Base-by-base conservation (phyloP, 1,140 invertebrate genomes). In the Penaeus japonicus region DNA sequence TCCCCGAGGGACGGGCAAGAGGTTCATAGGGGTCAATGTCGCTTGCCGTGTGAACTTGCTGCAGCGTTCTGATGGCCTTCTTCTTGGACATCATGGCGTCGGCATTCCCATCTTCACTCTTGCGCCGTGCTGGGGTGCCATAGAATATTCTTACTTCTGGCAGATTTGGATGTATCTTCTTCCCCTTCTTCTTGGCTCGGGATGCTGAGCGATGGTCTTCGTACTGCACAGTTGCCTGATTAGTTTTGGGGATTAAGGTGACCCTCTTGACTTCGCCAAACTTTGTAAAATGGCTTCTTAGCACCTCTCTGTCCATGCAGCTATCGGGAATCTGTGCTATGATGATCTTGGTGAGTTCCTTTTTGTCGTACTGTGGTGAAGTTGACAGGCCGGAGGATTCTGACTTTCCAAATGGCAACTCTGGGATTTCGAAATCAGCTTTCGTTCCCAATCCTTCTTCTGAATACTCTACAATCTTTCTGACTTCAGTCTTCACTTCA, bases 111-210 rank as follows among this genome's bases (percentile, higher is more conserved):
- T 87, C 88, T 32, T 85, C 79, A 47, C 87, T 87, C 24, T 32
- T 65, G 27, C 70, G 78, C 24, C 75, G 54, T 2, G 84, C 75
- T 59, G 83, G 84, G 0, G 80, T 78, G 30, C 62, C 90, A 65
- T 89, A 90, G 35, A 87, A 89, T 35, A 90, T 87, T 55, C 81
- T 87, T 24, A 90, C 85, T 30, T 90, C 81, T n/a, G 87, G 87
- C 20, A 89, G 55, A 59, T 65, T 77, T 17, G 90, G 90, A 62
- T 90, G 88, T 27, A 90, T 81, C 39, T 86, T 85, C 62, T 87
- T 84, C 4, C 90, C 90, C 39, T 81, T 80, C 24, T 32, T 75
- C 35, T 89, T 89, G 35, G 90, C 90, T 75, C 65, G 53, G 1
- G 87, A 87, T 7, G 90, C 90, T n/a, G 35, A 82, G 32, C 84